A percentile compares a stretch with the other conserved stretches of the same genome.
phyloP scores from a whole-genome alignment of 2,797 vertebrate genomes.

The Cacajao melanocephalus region DNA sequence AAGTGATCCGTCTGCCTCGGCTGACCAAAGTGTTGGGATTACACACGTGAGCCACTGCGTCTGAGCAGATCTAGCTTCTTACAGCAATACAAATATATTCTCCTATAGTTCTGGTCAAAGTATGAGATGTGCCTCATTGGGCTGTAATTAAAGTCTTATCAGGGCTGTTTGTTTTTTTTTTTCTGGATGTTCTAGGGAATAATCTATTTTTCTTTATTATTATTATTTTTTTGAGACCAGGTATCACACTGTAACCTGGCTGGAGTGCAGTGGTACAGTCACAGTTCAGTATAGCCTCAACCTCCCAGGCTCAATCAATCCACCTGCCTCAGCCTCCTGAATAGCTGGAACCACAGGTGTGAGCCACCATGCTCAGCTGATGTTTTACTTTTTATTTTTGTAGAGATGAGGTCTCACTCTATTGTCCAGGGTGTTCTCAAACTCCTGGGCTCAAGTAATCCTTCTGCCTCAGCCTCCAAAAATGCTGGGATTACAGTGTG shows the following conservation, averaged over 20 bases:
- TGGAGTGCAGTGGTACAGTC: background rate
- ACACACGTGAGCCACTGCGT: background rate
- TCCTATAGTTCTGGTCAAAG: background rate
- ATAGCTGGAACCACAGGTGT: background rate
- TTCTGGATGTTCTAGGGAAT: background rate
- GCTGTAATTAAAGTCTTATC: background rate
- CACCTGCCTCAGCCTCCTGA: background rate
- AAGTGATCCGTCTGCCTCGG: background rate
- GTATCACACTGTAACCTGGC: background rate
- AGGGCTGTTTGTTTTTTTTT: background rate
- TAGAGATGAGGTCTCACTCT: background rate
- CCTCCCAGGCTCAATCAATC: background rate
- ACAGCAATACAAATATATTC: background rate
- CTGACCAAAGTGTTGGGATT: background rate
- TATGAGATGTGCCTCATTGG: background rate
- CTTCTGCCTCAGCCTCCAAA: background rate
- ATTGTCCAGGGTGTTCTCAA: background rate
- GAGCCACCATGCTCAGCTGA: background rate
- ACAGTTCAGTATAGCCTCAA: background rate
- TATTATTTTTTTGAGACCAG: background rate
- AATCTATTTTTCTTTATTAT: background rate
- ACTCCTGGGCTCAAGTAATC: background rate
- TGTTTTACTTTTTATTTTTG: background rate
- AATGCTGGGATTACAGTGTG: background rate
- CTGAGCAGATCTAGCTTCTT: background rate